Conservation (phyloP, 2,888 invertebrate species). For the Lathronympha strigana region DNA sequence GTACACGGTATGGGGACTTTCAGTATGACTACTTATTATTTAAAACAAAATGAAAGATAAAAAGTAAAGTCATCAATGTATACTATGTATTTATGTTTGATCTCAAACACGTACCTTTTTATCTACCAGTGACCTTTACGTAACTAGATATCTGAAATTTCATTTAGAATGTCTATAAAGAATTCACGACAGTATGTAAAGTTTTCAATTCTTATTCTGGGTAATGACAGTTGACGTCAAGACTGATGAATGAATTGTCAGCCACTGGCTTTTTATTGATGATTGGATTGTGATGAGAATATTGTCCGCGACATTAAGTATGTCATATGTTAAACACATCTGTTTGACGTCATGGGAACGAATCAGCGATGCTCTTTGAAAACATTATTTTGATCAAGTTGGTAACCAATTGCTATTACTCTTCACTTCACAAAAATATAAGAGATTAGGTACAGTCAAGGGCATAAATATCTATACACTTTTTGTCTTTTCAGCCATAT, state of each 20-base stretch:
- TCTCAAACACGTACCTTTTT: no score
- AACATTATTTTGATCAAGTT: not conserved
- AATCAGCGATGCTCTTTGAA: not conserved
- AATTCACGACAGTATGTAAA: slow-evolving; percentile 12
- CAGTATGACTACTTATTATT: no score
- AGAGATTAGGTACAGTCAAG: no score
- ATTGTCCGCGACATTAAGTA: slow-evolving; percentile 6
- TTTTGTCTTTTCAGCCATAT: no score
- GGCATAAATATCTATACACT: no score
- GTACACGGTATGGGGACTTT: no score
- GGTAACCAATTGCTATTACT: not conserved
- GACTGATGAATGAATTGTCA: slow-evolving; percentile 25
- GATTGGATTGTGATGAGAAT: slow-evolving; percentile 28
- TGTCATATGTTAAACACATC: slow-evolving; percentile 12
- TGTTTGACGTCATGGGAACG: slow-evolving; percentile 27
- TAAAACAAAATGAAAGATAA: no score
- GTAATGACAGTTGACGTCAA: slow-evolving; percentile 34
- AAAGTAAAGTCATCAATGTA: no score
- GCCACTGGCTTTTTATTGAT: slow-evolving; percentile 19
- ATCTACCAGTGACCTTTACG: not conserved
- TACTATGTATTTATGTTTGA: no score
- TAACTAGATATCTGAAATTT: slow-evolving; percentile 3
- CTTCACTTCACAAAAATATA: no score
- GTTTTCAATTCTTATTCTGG: slow-evolving; percentile 24
- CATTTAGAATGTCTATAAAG: not conserved